Conservation (phyloP, 2,113 vertebrate genomes). For the Gavia stellata region DNA sequence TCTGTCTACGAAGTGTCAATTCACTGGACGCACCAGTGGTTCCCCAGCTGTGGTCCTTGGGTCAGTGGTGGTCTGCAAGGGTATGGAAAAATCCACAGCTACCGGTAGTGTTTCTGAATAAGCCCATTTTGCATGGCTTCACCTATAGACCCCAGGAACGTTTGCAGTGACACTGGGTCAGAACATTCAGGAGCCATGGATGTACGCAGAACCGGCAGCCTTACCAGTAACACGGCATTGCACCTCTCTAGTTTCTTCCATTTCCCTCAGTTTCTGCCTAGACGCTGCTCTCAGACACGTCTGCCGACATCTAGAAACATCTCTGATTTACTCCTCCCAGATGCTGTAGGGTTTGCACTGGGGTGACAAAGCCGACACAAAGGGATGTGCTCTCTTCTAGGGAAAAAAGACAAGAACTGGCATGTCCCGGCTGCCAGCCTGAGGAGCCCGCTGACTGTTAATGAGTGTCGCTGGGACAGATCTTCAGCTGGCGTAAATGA, state of each 20-base stretch:
- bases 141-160: rapidly evolving
- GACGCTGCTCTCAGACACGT: background rate
- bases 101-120: background rate
- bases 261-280: background rate
- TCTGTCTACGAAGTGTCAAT: background rate
- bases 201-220: background rate
- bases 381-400: background rate
- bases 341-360: background rate
- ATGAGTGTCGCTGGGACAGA: background rate
- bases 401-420: background rate
- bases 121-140: background rate
- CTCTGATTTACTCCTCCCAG: background rate
- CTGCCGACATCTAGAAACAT: background rate
- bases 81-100: background rate
- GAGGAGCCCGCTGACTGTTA: background rate
- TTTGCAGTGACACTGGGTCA: background rate
- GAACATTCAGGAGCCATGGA: background rate
- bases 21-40: background rate
- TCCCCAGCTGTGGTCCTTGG: background rate
- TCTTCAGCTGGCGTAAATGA: background rate
- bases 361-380: background rate
- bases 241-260: background rate
- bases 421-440: background rate
- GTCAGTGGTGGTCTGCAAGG: background rate
- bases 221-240: rapidly evolving